phyloP scores from a whole-genome alignment of 2,888 invertebrate species.

The Heliconius erato region DNA sequence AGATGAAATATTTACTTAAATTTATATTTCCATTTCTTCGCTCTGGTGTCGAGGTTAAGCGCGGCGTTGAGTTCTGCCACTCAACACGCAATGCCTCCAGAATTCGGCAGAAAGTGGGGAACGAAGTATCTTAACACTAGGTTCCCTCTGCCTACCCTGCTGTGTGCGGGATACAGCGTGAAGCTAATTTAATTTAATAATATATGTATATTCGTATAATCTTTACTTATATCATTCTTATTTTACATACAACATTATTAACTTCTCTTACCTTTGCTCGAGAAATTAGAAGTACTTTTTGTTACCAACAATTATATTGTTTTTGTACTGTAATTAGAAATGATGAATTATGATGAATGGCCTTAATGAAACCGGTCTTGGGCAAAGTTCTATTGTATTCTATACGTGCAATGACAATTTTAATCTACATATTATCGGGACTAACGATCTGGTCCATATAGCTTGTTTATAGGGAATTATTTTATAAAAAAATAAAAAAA shows the following conservation, averaged over 20 bases:
- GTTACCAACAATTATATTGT: conserved; percentile 1
- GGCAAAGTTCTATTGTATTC: conserved; percentile 5
- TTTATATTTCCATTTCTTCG: no score
- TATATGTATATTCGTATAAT: not conserved
- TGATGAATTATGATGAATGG: conserved; percentile 40
- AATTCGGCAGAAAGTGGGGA: no score
- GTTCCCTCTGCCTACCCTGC: no score
- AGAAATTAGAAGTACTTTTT: not conserved
- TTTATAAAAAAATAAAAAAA: not conserved
- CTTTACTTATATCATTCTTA: not conserved
- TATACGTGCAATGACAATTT: conserved; percentile 6
- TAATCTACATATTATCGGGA: not conserved
- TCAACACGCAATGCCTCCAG: no score
- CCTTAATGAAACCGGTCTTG: conserved; percentile 22
- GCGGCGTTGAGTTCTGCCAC: no score
- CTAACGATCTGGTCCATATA: no score
- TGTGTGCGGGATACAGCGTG: no score
- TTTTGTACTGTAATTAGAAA: conserved; percentile 35
- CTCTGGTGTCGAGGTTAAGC: no score
- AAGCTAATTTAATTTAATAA: no score
- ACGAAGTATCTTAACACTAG: no score
- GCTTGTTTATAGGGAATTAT: not conserved
- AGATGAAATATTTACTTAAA: no score
- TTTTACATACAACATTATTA: not conserved
- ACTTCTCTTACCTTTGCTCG: not conserved